These are phyloP conservation scores for Tipula lateralis DNA, from an alignment of 2,888 invertebrate species.

Conservation along the genomic window DNA sequence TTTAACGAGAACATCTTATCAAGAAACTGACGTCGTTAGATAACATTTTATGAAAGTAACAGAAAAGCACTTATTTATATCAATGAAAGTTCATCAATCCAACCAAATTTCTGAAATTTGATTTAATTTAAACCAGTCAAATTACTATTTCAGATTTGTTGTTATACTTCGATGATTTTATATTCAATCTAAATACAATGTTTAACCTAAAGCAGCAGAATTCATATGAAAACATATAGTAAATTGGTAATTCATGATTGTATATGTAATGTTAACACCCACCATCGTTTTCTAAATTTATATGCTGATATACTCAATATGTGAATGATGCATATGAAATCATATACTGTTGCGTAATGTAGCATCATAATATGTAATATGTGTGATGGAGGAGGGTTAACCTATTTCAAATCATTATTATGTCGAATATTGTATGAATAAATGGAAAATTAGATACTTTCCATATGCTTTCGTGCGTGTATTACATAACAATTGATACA, in stretches of 20 bases:
- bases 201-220: background rate
- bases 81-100: too few relatives aligned
- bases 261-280: background rate
- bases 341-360: background rate
- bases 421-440: background rate
- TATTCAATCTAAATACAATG: background rate
- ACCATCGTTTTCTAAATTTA: background rate
- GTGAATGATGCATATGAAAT: background rate
- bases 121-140: too few relatives aligned
- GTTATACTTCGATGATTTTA: background rate
- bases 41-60: too few relatives aligned
- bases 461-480: background rate
- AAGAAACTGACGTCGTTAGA: too few relatives aligned
- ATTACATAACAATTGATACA: background rate
- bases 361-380: background rate
- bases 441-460: background rate
- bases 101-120: too few relatives aligned
- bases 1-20: too few relatives aligned
- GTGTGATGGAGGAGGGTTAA: background rate
- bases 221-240: background rate
- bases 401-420: background rate
- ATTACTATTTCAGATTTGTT: too few relatives aligned
- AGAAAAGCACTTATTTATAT: too few relatives aligned
- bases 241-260: background rate
- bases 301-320: background rate